These are phyloP conservation scores for Natrix natrix DNA, from an alignment of 2,797 vertebrate species.

Conservation along the genomic window DNA sequence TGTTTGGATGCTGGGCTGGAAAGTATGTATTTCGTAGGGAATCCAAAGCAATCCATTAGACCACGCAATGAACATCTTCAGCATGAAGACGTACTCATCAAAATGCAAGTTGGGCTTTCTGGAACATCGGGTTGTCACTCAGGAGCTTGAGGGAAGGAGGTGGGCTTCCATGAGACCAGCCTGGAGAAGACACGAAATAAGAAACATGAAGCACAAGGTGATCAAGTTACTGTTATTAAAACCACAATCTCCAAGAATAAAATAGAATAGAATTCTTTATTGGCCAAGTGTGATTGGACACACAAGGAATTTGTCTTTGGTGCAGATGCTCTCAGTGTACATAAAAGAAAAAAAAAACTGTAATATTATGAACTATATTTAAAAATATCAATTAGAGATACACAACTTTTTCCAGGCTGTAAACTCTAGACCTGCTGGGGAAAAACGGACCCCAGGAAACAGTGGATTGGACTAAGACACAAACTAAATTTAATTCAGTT, in stretches of 20 bases:
- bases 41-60: slow-evolving; percentile 58
- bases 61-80: slow-evolving; percentile 9
- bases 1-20: slow-evolving; percentile 77
- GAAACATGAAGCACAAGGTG: not conserved
- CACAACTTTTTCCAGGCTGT: not conserved
- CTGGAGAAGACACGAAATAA: not conserved
- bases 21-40: slow-evolving; percentile 64
- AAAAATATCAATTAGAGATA: not conserved
- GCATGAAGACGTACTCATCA: fast-evolving
- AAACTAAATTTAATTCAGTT: not conserved
- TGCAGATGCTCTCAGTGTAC: too few species aligned
- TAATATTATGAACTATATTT: not conserved
- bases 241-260: not conserved
- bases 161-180: not conserved
- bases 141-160: not conserved
- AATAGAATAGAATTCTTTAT: too few species aligned
- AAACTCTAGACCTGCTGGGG: not conserved
- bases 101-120: not conserved
- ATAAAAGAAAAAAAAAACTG: not conserved
- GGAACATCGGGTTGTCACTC: not conserved
- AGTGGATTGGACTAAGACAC: not conserved
- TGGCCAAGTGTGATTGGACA: too few species aligned
- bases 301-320: too few species aligned
- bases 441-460: not conserved
- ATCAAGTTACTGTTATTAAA: not conserved